Evolutionary conservation across 2,113 vertebrate genomes (phyloP).

Genomic region (Mobula hypostoma): DNA sequence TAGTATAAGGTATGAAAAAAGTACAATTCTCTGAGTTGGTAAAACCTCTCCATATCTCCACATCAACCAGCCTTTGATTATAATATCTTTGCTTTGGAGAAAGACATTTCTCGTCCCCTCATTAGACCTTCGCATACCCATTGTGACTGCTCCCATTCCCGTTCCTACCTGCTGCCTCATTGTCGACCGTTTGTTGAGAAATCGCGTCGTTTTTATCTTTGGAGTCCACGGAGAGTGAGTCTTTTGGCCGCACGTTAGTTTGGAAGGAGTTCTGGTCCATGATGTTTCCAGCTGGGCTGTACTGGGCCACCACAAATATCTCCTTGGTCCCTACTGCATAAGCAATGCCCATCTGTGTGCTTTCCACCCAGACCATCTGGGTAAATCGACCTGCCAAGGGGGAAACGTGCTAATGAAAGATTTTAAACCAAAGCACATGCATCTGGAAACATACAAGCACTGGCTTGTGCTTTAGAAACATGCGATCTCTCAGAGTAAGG

Average conservation of each 20-base stretch:
- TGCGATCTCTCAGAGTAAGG: too few species aligned
- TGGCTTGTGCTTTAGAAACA: background rate
- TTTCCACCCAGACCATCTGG: background rate
- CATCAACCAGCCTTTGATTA: background rate
- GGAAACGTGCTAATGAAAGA: background rate
- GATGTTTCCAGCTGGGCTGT: constrained; percentile 27
- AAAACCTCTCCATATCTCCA: background rate
- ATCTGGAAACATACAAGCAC: background rate
- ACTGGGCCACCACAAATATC: constrained; percentile 9
- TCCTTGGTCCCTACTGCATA: background rate
- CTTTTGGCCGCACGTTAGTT: background rate
- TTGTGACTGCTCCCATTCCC: background rate
- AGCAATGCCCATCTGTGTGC: background rate
- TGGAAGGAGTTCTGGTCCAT: background rate
- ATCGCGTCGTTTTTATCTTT: background rate
- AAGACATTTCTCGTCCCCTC: background rate
- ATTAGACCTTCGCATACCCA: background rate
- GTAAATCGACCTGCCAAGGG: background rate
- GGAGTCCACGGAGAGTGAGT: background rate
- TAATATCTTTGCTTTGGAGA: background rate
- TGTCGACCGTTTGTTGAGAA: background rate
- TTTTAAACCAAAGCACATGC: background rate
- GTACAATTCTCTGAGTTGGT: background rate
- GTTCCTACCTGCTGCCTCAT: background rate
- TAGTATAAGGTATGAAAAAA: too few species aligned